These are phyloP conservation scores for Epinotia nisella DNA, from an alignment of 2,888 invertebrate genomes.

Conservation along the genomic window DNA sequence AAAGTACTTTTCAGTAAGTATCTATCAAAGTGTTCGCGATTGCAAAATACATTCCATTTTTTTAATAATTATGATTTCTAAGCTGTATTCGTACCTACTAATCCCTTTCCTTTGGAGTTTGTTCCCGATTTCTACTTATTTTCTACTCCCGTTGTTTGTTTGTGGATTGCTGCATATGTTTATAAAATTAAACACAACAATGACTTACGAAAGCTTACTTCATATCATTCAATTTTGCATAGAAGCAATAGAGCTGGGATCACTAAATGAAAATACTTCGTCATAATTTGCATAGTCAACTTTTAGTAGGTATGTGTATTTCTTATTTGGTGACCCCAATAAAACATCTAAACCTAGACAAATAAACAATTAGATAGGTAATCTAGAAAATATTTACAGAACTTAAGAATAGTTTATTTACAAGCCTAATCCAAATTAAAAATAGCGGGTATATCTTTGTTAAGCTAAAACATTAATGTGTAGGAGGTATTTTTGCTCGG, in stretches of 20 bases:
- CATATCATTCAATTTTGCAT: conserved; percentile 43
- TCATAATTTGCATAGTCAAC: conserved; percentile 2
- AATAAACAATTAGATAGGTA: conserved; percentile 47
- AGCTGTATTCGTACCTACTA: too few relatives aligned
- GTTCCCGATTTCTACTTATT: neutral
- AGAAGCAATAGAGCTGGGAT: conserved; percentile 1
- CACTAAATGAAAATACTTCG: conserved; percentile 16
- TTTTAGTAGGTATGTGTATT: conserved; percentile 17
- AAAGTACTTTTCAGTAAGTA: neutral
- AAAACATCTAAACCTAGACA: conserved; percentile 37
- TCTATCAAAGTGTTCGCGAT: neutral
- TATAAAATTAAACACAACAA: conserved; percentile 57
- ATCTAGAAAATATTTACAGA: conserved; percentile 60
- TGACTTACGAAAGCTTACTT: conserved; percentile 48
- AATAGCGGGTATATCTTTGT: conserved; percentile 45
- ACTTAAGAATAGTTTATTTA: conserved; percentile 60
- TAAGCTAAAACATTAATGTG: conserved; percentile 40
- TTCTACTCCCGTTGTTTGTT: neutral
- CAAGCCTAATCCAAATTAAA: conserved; percentile 50
- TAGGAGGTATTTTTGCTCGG: conserved; percentile 22
- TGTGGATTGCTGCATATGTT: conserved; percentile 48
- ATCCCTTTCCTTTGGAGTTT: neutral
- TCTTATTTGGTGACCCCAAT: conserved; percentile 27
- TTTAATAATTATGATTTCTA: neutral
- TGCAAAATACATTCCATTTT: neutral